Conservation (phyloP, 2,888 invertebrate genomes). For the Nycteola revayana region DNA sequence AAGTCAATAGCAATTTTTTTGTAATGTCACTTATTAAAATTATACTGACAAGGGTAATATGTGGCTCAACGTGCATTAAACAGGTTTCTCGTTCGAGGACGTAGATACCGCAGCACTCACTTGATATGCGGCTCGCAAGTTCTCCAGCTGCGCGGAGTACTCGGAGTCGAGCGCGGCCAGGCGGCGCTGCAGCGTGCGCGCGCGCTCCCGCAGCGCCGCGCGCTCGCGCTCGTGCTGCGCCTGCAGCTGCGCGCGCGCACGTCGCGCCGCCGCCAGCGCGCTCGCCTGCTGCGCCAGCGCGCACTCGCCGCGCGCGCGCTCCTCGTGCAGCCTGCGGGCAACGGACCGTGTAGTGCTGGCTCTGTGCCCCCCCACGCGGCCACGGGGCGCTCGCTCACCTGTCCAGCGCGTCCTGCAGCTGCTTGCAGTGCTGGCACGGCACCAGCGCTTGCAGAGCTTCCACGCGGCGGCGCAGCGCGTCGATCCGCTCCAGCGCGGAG, state of each 20-base stretch:
- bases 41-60: no score
- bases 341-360: slow-evolving; percentile 45
- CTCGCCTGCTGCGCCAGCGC: slow-evolving; percentile 68
- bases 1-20: no score
- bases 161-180: slow-evolving; percentile 90
- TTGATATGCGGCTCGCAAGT: slow-evolving; percentile 88
- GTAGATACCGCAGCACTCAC: slow-evolving; percentile 39
- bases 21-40: no score
- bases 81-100: neutral
- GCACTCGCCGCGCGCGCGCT: slow-evolving; percentile 64
- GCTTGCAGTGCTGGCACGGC: slow-evolving; percentile 77
- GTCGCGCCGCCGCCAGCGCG: slow-evolving; percentile 69
- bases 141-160: slow-evolving; percentile 91
- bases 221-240: slow-evolving; percentile 81
- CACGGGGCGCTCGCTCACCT: slow-evolving; percentile 72
- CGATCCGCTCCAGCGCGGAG: slow-evolving; percentile 57
- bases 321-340: slow-evolving; percentile 53
- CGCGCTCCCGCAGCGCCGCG: slow-evolving; percentile 85
- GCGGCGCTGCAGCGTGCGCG: slow-evolving; percentile 86
- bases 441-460: slow-evolving; percentile 75
- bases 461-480: slow-evolving; percentile 69
- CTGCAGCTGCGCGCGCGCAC: slow-evolving; percentile 67
- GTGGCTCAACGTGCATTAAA: neutral
- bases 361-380: slow-evolving; percentile 66
- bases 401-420: slow-evolving; percentile 78